phyloP scores from a whole-genome alignment of 2,888 invertebrate genomes.

The Zygaena filipendulae region DNA sequence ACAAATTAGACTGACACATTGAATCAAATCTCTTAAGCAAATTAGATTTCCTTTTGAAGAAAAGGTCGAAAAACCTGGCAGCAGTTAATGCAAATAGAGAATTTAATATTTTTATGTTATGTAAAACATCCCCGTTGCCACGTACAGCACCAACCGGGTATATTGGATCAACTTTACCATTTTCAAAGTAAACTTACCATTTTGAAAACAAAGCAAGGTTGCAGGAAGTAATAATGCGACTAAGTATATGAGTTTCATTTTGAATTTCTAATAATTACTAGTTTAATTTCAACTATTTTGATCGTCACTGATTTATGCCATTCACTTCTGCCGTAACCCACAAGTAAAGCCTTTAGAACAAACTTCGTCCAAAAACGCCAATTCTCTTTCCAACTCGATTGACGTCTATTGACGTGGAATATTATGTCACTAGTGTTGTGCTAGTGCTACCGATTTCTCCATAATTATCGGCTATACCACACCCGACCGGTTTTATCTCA shows the following conservation, averaged over 20 bases:
- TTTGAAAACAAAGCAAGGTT: slow-evolving; percentile 75
- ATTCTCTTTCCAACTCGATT: slow-evolving; percentile 65
- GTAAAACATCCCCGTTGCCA: too few species aligned
- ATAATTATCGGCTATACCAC: too few species aligned
- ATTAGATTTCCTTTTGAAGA: too few species aligned
- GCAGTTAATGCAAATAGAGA: too few species aligned
- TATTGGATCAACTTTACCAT: too few species aligned
- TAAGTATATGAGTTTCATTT: slow-evolving; percentile 78
- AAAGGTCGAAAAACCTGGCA: too few species aligned
- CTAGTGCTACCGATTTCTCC: slow-evolving; percentile 3
- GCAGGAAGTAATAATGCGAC: slow-evolving; percentile 76
- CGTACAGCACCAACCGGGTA: too few species aligned
- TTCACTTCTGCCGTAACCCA: slow-evolving; percentile 46
- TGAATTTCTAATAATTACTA: slow-evolving; percentile 24
- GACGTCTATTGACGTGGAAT: slow-evolving; percentile 70
- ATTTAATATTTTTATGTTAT: too few species aligned
- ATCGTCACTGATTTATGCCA: slow-evolving; percentile 35
- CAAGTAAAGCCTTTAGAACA: slow-evolving; percentile 2
- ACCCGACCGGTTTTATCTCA: too few species aligned
- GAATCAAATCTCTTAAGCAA: too few species aligned
- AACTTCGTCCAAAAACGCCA: slow-evolving; percentile 50
- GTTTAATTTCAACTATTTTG: too few species aligned
- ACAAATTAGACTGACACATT: too few species aligned
- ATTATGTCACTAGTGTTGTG: slow-evolving; percentile 47
- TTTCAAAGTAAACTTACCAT: slow-evolving; percentile 78